phyloP scores from a whole-genome alignment of 2,797 vertebrate genomes.

The Lerista edwardsae region DNA sequence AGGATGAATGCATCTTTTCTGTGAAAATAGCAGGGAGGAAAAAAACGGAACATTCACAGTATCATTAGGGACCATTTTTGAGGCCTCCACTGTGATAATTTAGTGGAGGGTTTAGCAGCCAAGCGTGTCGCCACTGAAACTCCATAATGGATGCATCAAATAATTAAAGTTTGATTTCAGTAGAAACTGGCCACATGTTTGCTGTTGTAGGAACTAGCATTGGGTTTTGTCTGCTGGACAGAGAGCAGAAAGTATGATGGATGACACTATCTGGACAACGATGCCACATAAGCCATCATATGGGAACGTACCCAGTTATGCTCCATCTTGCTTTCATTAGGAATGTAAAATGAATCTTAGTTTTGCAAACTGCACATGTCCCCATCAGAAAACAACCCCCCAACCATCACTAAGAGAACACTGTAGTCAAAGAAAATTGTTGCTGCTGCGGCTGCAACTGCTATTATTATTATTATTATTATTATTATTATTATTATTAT shows the following conservation, averaged over 20 bases:
- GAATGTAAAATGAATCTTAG: too few species aligned
- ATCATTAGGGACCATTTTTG: background rate
- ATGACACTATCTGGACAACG: background rate
- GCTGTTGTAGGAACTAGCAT: background rate
- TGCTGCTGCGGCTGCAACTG: too few species aligned
- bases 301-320: background rate
- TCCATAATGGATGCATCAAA: background rate
- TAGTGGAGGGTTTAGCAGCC: background rate
- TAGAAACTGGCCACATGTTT: too few species aligned
- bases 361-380: too few species aligned
- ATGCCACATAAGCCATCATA: background rate
- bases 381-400: too few species aligned
- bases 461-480: too few species aligned
- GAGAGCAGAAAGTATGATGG: background rate
- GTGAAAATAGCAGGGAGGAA: background rate
- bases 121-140: background rate
- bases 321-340: background rate
- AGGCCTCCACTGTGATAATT: background rate
- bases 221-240: background rate
- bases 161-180: background rate
- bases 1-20: background rate
- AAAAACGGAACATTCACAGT: background rate
- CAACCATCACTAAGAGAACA: too few species aligned
- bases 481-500: too few species aligned
- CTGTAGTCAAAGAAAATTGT: too few species aligned